phyloP scores from a whole-genome alignment of 2,888 invertebrate genomes.

The Noctua comes region DNA sequence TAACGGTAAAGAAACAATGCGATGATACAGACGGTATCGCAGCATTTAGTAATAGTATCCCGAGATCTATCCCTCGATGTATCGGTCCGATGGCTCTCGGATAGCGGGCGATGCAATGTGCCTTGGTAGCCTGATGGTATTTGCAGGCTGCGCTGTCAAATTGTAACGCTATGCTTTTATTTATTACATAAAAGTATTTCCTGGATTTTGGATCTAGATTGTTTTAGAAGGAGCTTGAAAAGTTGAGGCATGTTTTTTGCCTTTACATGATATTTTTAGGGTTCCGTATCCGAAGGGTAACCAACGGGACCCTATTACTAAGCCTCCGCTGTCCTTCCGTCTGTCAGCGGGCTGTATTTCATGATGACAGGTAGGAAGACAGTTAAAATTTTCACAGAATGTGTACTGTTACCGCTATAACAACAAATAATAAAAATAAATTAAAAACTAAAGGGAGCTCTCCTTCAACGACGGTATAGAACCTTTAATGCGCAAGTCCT shows the following conservation, averaged over 20 bases:
- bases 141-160: conserved; percentile 57
- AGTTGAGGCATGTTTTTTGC: not conserved
- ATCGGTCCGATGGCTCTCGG: conserved; percentile 51
- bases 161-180: conserved; percentile 54
- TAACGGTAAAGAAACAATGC: conserved; percentile 48
- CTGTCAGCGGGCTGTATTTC: too few species aligned
- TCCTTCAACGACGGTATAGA: too few species aligned
- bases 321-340: too few species aligned
- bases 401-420: too few species aligned
- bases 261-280: not conserved
- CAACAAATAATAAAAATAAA: too few species aligned
- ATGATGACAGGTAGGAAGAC: too few species aligned
- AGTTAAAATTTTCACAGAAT: too few species aligned
- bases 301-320: too few species aligned
- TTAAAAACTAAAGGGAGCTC: too few species aligned
- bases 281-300: too few species aligned
- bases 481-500: too few species aligned
- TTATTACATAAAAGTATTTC: conserved; percentile 43
- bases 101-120: conserved; percentile 56
- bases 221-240: not conserved
- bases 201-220: not conserved
- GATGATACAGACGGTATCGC: conserved; percentile 41
- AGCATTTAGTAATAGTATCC: conserved; percentile 47
- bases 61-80: conserved; percentile 50
- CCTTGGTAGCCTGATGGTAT: conserved; percentile 56